phyloP scores from a whole-genome alignment of 2,113 vertebrate genomes.

The Oenanthe melanoleuca region DNA sequence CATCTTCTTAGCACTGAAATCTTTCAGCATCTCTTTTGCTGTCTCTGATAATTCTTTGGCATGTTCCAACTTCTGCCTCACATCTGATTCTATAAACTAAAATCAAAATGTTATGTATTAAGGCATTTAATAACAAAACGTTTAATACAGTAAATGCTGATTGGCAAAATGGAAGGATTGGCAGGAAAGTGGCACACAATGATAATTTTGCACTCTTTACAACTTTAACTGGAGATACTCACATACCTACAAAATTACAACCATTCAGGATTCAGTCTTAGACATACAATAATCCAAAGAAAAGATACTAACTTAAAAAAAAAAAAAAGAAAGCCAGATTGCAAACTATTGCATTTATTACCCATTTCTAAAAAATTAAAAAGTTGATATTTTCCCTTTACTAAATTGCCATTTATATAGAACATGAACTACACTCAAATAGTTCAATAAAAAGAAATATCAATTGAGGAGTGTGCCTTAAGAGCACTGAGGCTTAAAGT shows the following conservation, averaged over 20 bases:
- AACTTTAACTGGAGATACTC: background rate
- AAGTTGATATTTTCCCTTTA: background rate
- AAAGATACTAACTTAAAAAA: background rate
- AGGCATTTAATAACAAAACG: background rate
- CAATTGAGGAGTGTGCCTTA: background rate
- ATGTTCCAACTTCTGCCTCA: constrained; percentile 88
- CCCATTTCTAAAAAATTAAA: background rate
- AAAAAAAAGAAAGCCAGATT: background rate
- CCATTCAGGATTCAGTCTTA: background rate
- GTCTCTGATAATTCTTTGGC: constrained; percentile 84
- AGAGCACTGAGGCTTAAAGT: background rate
- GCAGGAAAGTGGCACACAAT: background rate
- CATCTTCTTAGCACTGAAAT: constrained; percentile 85
- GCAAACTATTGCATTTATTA: background rate
- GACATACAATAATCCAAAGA: background rate
- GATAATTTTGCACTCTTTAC: background rate
- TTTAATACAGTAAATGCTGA: background rate
- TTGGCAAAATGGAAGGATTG: background rate
- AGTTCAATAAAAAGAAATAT: background rate
- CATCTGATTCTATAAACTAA: constrained; percentile 90
- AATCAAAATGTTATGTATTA: background rate
- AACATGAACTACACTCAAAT: background rate
- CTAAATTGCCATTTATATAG: background rate
- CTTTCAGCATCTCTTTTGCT: constrained; percentile 84
- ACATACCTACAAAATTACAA: background rate